Evolutionary conservation across 2,797 vertebrate species (phyloP).

Genomic region (Orientallactaga sibirica): DNA sequence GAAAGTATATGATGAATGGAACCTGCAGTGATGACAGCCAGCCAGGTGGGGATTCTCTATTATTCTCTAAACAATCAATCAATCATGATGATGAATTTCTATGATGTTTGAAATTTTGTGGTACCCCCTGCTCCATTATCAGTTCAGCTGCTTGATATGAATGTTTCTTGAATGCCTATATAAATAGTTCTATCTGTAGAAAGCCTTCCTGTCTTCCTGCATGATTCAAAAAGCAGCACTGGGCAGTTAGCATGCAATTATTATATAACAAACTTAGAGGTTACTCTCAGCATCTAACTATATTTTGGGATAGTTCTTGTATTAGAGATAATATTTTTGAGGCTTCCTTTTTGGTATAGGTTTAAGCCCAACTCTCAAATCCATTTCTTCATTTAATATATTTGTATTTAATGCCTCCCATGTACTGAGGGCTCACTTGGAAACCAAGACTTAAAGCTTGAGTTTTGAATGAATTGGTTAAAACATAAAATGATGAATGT

Average conservation of each 20-base stretch:
- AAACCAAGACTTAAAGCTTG: slow-evolving; percentile 2
- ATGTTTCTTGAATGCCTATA: not conserved
- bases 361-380: not conserved
- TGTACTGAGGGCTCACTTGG: not conserved
- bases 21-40: slow-evolving; percentile 93
- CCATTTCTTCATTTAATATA: not conserved
- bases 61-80: slow-evolving; percentile 48
- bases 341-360: not conserved
- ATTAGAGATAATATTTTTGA: not conserved
- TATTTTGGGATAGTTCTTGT: not conserved
- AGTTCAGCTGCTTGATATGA: not conserved
- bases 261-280: not conserved
- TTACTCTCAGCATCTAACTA: not conserved
- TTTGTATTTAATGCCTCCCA: not conserved
- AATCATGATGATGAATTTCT: not conserved
- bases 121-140: not conserved
- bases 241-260: not conserved
- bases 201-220: not conserved
- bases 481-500: slow-evolving; percentile 21
- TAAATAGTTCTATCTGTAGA: not conserved
- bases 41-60: slow-evolving; percentile 90
- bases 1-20: slow-evolving; percentile 95
- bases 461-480: not conserved
- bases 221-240: not conserved
- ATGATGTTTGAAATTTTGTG: not conserved